A percentile compares a stretch with the other conserved stretches of the same genome.
phyloP scores from a whole-genome alignment of 2,797 vertebrate species.

The Gastrophryne carolinensis region DNA sequence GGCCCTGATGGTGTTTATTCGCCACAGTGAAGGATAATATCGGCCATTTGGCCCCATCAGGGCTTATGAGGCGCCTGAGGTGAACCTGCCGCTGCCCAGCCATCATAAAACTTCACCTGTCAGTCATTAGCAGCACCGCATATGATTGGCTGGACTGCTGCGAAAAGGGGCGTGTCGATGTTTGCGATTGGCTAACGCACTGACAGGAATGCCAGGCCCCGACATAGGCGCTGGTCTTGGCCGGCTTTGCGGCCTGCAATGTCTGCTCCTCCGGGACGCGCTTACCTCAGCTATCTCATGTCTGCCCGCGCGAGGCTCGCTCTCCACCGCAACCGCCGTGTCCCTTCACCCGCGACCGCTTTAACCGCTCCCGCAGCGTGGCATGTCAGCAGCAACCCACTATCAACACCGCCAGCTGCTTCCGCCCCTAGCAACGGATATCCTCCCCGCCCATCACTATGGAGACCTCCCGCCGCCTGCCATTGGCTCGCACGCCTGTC shows the following conservation, averaged over 20 bases:
- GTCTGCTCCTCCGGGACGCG: no score
- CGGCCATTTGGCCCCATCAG: no score
- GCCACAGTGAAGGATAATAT: no score
- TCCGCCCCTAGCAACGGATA: slow-evolving; percentile 40
- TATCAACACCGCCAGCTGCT: slow-evolving; percentile 45
- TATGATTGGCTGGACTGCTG: not conserved
- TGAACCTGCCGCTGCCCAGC: slow-evolving; percentile 6
- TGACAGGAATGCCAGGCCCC: slow-evolving; percentile 24
- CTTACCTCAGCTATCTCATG: slow-evolving; percentile 39
- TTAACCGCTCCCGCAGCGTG: not conserved
- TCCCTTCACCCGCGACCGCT: not conserved
- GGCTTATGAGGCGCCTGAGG: no score
- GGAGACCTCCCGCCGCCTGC: not conserved
- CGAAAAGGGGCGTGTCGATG: not conserved
- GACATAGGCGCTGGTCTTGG: not conserved
- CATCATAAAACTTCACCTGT: no score
- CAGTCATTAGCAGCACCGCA: not conserved
- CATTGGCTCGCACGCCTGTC: not conserved
- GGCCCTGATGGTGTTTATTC: no score
- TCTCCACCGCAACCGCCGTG: not conserved
- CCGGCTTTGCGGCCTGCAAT: not conserved
- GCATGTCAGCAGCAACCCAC: slow-evolving; percentile 19
- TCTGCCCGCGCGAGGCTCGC: not conserved
- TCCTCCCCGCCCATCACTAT: slow-evolving; percentile 4
- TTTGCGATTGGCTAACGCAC: not conserved